Base-by-base conservation (phyloP, 2,797 vertebrate genomes). In the Poecilia wingei region DNA sequence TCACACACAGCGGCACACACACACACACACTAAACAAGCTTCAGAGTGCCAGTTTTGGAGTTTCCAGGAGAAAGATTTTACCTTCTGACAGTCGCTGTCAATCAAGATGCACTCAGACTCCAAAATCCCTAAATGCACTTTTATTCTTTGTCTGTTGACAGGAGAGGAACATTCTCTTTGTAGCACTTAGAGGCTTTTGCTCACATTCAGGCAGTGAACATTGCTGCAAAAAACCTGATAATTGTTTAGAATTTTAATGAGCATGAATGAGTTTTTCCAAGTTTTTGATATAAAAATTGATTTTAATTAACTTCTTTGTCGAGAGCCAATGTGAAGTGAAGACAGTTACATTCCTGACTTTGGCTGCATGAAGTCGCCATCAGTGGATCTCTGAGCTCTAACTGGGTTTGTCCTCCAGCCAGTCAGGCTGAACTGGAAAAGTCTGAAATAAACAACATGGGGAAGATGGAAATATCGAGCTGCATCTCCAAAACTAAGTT, bases 81-180 rank as follows among this genome's bases (percentile, higher is more conserved):
- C 83, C 79, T 73, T 46, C 82, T 92, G 84, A 83, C 82, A 89
- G 77, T 75, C 4, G 1, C 36, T 72, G 85, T 89, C 86, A 84
- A 70, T 91, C 87, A 88, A 71, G 75, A 87, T 88, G 79, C 83
- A 90, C 84, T 91, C 87, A 79, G 76, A 81, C 76, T 83, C 68
- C 0, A 72, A 70, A 84, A 78, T 84, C 78, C 79, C 59, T 74
- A 72, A 82, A 87, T 85, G 81, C 82, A 84, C 81, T 86, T 86
- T 79, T 78, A 74, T 75, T 79, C n/a, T 75, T 57, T 77, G 71
- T 77, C 69, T 81, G 69, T 66, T 78, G 72, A 41, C 41, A 28
- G 31, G 2, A 47, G 6, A 4, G 4, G 3, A 64, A 45, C 4
- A 39, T 14, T 78, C 12, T 7, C 1, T 75, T 12, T 18, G 53